Evolutionary conservation across 2,888 invertebrate genomes (phyloP).

Genomic region (Spilosoma lubricipeda): DNA sequence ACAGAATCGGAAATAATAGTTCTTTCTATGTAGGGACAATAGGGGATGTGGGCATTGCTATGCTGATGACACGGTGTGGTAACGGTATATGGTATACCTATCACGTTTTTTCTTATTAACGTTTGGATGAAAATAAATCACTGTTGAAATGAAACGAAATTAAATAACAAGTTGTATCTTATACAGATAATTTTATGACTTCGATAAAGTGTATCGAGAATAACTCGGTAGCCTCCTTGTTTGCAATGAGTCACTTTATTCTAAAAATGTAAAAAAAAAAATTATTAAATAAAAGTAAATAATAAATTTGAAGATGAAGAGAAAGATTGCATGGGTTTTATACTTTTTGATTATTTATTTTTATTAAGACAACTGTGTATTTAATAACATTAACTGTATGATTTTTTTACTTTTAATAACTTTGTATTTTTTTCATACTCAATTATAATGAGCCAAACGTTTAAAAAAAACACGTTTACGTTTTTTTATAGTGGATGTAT

Average conservation of each 20-base stretch:
- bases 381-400: no score
- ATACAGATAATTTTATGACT: not conserved
- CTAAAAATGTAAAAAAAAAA: no score
- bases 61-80: conserved; percentile 34
- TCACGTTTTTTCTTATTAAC: not conserved
- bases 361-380: no score
- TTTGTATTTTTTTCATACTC: no score
- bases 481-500: conserved; percentile 18
- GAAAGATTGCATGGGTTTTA: not conserved
- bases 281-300: not conserved
- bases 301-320: not conserved
- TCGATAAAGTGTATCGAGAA: not conserved
- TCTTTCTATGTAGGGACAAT: conserved; percentile 57
- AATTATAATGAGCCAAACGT: not conserved
- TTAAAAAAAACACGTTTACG: not conserved
- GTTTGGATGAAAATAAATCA: not conserved
- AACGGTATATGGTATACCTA: conserved; percentile 26
- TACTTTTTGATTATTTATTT: not conserved
- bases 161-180: no score
- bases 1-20: conserved; percentile 55
- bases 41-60: conserved; percentile 45
- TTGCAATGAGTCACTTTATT: not conserved
- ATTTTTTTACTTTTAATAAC: no score
- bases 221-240: not conserved
- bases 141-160: no score